Evolutionary conservation across 2,888 invertebrate genomes (phyloP).

Genomic region (Protula sp.): DNA sequence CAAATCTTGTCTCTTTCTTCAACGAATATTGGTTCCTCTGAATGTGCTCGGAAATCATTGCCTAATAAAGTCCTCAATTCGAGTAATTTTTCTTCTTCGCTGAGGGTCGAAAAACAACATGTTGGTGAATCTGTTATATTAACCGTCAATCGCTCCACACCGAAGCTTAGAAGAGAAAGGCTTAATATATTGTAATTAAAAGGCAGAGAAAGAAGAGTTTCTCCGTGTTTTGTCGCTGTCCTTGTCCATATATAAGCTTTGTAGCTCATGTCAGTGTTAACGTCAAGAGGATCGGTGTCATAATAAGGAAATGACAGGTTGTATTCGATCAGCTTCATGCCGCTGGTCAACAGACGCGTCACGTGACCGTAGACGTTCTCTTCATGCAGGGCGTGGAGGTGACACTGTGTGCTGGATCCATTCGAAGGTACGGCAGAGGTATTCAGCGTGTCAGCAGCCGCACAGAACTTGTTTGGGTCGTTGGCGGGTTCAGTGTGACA

Average conservation of each 20-base stretch:
- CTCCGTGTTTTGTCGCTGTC: slow-evolving; percentile 36
- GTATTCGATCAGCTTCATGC: no score
- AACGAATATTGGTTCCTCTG: neutral
- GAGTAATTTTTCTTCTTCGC: slow-evolving; percentile 3
- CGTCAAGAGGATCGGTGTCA: no score
- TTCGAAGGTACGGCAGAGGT: no score
- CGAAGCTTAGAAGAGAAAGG: slow-evolving; percentile 39
- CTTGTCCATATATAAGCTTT: slow-evolving; percentile 37
- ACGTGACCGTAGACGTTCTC: no score
- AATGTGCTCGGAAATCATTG: neutral
- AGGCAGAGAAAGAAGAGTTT: slow-evolving; percentile 38
- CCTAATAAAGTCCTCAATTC: neutral
- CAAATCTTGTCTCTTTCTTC: neutral
- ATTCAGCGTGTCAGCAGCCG: no score
- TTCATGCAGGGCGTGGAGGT: no score
- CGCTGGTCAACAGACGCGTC: no score
- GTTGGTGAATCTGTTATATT: slow-evolving; percentile 29
- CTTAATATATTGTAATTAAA: slow-evolving; percentile 43
- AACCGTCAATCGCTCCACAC: slow-evolving; percentile 31
- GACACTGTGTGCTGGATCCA: no score
- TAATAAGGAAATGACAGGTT: no score
- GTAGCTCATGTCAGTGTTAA: no score
- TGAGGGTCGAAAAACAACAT: slow-evolving; percentile 32
- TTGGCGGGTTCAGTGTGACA: no score
- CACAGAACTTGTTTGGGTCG: no score